Percentiles rank a stretch among this genome's conserved stretches.
These are phyloP conservation scores for Eurypyga helias DNA, from an alignment of 2,113 vertebrate genomes.

Conservation along the genomic window DNA sequence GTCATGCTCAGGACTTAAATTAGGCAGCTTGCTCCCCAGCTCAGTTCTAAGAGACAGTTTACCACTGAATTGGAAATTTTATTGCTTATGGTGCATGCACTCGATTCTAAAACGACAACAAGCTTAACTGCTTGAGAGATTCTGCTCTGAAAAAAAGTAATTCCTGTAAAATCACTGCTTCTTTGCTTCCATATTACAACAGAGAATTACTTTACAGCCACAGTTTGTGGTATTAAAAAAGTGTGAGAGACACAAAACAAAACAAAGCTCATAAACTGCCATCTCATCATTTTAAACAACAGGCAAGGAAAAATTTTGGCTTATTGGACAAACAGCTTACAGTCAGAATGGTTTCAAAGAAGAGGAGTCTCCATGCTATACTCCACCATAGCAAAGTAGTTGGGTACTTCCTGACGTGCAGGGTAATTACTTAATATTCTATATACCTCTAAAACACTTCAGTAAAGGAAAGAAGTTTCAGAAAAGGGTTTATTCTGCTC, in stretches of 20 bases:
- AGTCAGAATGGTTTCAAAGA: slow-evolving; percentile 33
- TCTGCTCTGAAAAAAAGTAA: not conserved
- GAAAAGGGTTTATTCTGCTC: not conserved
- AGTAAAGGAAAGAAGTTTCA: not conserved
- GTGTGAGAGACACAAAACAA: not conserved
- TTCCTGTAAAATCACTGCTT: not conserved
- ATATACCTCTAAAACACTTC: not conserved
- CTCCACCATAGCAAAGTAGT: not conserved
- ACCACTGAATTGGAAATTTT: slow-evolving; percentile 25
- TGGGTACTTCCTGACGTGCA: not conserved
- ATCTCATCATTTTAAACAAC: slow-evolving; percentile 17
- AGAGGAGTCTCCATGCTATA: not conserved
- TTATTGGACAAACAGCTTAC: slow-evolving; percentile 43
- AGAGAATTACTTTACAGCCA: not conserved
- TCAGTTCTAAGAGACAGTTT: slow-evolving; percentile 8
- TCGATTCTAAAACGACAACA: not conserved
- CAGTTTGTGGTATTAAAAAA: not conserved
- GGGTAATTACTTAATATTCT: not conserved
- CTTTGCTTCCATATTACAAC: not conserved
- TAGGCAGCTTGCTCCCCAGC: not conserved
- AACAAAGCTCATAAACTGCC: not conserved
- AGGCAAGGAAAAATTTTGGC: slow-evolving; percentile 1
- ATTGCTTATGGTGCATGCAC: not conserved
- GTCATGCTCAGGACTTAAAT: slow-evolving; percentile 2
- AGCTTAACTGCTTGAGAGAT: not conserved